These are phyloP conservation scores for Elachura formosa DNA, from an alignment of 2,113 vertebrate species.

Conservation along the genomic window DNA sequence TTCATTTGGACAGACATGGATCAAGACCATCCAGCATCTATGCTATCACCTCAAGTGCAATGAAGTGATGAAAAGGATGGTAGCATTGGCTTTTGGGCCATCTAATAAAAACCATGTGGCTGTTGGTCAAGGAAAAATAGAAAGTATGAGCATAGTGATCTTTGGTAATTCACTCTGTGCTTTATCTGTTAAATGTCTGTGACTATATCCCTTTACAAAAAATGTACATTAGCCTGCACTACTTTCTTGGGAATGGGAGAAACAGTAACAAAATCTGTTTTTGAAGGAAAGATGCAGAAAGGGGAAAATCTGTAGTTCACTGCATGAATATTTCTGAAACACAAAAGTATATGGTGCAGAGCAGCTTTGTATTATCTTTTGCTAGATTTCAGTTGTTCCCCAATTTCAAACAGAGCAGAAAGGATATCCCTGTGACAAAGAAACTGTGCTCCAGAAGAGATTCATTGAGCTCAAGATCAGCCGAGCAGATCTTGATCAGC, in stretches of 20 bases:
- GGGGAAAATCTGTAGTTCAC: neutral
- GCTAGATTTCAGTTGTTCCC: neutral
- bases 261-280: neutral
- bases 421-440: neutral
- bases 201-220: neutral
- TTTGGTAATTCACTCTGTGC: neutral
- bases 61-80: neutral
- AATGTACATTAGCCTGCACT: neutral
- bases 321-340: neutral
- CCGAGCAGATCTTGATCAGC: neutral
- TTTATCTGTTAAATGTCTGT: neutral
- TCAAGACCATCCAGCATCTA: neutral
- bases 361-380: neutral
- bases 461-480: neutral
- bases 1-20: neutral
- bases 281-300: neutral
- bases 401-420: neutral
- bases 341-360: neutral
- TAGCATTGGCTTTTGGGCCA: neutral
- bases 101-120: neutral
- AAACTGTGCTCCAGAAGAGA: neutral
- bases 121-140: neutral
- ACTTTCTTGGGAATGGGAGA: neutral
- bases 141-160: neutral
- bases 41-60: neutral